These are phyloP conservation scores for Leptopilina drosophilae DNA, from an alignment of 2,888 invertebrate species.

Conservation along the genomic window DNA sequence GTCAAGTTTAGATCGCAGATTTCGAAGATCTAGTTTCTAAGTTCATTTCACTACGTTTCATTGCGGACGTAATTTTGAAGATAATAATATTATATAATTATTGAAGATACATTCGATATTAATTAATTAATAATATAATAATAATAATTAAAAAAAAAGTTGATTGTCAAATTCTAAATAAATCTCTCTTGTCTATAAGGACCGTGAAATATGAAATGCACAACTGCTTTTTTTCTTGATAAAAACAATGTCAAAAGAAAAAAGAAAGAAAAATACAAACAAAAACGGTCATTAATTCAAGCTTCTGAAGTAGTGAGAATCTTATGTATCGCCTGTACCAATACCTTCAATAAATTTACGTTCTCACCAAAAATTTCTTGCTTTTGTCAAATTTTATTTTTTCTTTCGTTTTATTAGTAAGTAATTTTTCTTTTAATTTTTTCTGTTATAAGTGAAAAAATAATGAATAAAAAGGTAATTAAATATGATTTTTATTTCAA, in stretches of 20 bases:
- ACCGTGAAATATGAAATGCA: not conserved
- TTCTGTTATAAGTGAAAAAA: too few species aligned
- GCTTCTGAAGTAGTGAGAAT: slow-evolving; percentile 23
- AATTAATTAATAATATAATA: not conserved
- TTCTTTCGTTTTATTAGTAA: not conserved
- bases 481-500: too few species aligned
- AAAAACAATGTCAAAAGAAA: not conserved
- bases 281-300: not conserved
- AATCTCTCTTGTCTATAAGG: slow-evolving; percentile 2
- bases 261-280: too few species aligned
- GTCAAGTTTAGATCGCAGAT: slow-evolving; percentile 26
- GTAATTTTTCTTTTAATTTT: not conserved
- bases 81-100: slow-evolving; percentile 6
- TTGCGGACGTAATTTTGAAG: slow-evolving; percentile 13
- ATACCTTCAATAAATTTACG: slow-evolving; percentile 37
- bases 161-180: slow-evolving; percentile 9
- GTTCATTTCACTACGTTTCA: slow-evolving; percentile 13
- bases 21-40: slow-evolving; percentile 34
- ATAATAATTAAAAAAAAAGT: not conserved
- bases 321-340: slow-evolving; percentile 39
- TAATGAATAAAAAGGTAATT: too few species aligned
- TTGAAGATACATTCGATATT: slow-evolving; percentile 18
- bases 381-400: too few species aligned
- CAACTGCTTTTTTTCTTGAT: slow-evolving; percentile 17
- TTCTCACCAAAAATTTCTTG: slow-evolving; percentile 25